These are phyloP conservation scores for Heliothis peltigera DNA, from an alignment of 2,888 invertebrate species.

Conservation along the genomic window DNA sequence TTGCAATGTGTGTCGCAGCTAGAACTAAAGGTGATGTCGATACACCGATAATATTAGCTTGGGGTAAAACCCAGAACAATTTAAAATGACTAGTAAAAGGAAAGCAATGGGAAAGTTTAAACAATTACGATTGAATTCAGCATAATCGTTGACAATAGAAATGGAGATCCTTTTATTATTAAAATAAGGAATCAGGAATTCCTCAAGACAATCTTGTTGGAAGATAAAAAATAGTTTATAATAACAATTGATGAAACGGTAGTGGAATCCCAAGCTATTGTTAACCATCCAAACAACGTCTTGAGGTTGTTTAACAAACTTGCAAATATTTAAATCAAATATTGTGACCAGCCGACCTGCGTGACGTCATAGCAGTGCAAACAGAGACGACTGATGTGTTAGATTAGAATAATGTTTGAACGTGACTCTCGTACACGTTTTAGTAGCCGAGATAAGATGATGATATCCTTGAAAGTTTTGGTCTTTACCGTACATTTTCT, in stretches of 20 bases:
- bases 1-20: not conserved
- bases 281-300: slow-evolving; percentile 27
- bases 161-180: not conserved
- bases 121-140: not conserved
- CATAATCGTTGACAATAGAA: not conserved
- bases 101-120: slow-evolving; percentile 5
- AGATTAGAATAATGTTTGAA: slow-evolving; percentile 43
- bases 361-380: slow-evolving; percentile 52
- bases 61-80: slow-evolving; percentile 17
- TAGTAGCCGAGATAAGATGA: slow-evolving; percentile 9
- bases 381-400: slow-evolving; percentile 31
- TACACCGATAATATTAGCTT: not conserved
- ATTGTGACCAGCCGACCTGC: slow-evolving; percentile 38
- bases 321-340: slow-evolving; percentile 55
- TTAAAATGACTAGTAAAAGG: not conserved
- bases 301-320: slow-evolving; percentile 42
- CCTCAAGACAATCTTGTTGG: slow-evolving; percentile 2
- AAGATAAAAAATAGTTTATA: slow-evolving; percentile 3
- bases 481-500: slow-evolving; percentile 6
- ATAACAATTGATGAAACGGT: slow-evolving; percentile 15
- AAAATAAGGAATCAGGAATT: not conserved
- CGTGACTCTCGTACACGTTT: slow-evolving; percentile 40
- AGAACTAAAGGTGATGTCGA: not conserved
- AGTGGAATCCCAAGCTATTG: slow-evolving; percentile 25
- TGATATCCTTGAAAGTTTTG: slow-evolving; percentile 24